Evolutionary conservation across 2,888 invertebrate species (phyloP).

Genomic region (Macrosoma leucophasiata): DNA sequence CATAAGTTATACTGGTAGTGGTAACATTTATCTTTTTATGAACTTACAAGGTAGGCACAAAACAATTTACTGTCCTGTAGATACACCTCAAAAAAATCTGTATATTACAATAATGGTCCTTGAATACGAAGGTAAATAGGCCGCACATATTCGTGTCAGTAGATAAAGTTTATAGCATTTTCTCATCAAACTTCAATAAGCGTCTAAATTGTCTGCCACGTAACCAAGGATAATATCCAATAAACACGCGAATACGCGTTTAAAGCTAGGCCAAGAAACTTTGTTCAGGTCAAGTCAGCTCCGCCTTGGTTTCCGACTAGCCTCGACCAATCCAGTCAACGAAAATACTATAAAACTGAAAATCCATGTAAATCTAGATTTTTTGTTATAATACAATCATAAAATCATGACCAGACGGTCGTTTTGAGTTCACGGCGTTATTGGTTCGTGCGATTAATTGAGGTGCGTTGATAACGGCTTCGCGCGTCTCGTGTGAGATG

Average conservation of each 20-base stretch:
- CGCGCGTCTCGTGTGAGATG: conserved; percentile 46
- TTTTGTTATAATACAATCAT: conserved; percentile 28
- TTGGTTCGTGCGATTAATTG: conserved; percentile 50
- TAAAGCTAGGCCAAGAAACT: conserved; percentile 4
- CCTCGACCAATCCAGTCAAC: conserved; percentile 8
- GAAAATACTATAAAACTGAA: not conserved
- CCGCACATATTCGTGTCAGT: too few species aligned
- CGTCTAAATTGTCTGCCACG: too few species aligned
- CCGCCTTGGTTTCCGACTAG: conserved; percentile 3
- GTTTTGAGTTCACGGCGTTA: conserved; percentile 50
- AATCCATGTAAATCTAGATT: not conserved
- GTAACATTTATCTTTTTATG: too few species aligned
- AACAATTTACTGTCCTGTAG: too few species aligned
- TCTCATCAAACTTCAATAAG: too few species aligned
- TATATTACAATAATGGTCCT: too few species aligned
- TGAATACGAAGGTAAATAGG: too few species aligned
- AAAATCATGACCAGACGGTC: conserved; percentile 33
- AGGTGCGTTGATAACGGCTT: conserved; percentile 45
- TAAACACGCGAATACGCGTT: conserved; percentile 17
- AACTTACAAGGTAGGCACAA: too few species aligned
- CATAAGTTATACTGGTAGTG: too few species aligned
- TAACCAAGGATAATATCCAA: conserved; percentile 15
- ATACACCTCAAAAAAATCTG: too few species aligned
- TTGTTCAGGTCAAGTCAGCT: conserved; percentile 7
- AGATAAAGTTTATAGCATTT: too few species aligned